Evolutionary conservation across 2,797 vertebrate species (phyloP).

Genomic region (Sebastes steindachneri): DNA sequence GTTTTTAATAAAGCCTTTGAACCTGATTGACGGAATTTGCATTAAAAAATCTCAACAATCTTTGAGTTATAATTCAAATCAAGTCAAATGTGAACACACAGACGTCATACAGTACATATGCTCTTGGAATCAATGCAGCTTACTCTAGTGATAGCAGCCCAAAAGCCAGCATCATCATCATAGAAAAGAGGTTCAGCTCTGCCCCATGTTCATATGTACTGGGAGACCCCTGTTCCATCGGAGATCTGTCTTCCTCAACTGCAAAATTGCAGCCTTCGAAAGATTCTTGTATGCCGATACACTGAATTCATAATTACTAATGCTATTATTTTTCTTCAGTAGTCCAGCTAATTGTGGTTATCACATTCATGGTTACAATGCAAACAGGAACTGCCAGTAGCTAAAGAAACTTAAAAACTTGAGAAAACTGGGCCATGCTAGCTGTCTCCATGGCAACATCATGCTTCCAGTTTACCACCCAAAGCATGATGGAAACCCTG

Average conservation of each 20-base stretch:
- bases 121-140: background rate
- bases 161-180: background rate
- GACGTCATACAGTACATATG: background rate
- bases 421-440: background rate
- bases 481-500: background rate
- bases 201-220: background rate
- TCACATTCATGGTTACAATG: background rate
- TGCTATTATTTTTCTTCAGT: background rate
- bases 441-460: background rate
- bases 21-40: background rate
- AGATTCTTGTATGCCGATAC: background rate
- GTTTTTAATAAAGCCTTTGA: background rate
- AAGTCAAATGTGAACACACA: background rate
- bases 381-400: background rate
- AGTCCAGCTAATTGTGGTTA: background rate
- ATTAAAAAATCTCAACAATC: background rate
- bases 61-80: background rate
- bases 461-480: background rate
- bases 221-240: background rate
- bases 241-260: background rate
- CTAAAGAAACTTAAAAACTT: background rate
- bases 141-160: background rate
- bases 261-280: background rate
- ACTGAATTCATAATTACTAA: background rate
- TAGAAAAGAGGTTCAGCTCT: background rate